These are phyloP conservation scores for Xenopus tropicalis DNA, from an alignment of 2,113 vertebrate species.

Conservation along the genomic window DNA sequence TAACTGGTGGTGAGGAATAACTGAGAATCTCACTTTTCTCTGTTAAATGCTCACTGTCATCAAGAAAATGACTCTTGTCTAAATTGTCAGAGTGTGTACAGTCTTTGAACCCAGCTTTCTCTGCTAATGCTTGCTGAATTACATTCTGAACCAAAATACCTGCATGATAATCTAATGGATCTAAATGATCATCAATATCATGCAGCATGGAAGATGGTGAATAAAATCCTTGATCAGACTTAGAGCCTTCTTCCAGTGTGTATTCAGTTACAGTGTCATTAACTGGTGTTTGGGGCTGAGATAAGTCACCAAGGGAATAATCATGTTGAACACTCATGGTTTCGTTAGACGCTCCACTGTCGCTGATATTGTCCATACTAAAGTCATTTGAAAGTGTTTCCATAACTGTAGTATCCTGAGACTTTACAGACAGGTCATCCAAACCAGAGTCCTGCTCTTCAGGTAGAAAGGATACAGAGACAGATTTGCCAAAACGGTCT, in stretches of 20 bases:
- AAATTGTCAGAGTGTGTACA: conserved; percentile 33
- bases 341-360: conserved; percentile 87
- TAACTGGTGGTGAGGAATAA: conserved; percentile 16
- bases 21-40: conserved; percentile 39
- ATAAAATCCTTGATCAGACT: conserved; percentile 66
- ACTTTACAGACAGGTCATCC: conserved; percentile 87
- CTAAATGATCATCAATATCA: conserved; percentile 70
- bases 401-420: conserved; percentile 85
- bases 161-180: conserved; percentile 87
- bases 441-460: conserved; percentile 92
- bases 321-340: conserved; percentile 76
- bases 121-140: conserved; percentile 86
- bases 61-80: conserved; percentile 39
- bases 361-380: conserved; percentile 90
- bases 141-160: conserved; percentile 85
- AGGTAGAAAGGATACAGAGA: conserved; percentile 64
- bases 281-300: conserved; percentile 77
- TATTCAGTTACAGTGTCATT: conserved; percentile 73
- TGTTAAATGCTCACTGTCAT: conserved; percentile 42
- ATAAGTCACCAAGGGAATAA: conserved; percentile 72
- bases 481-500: conserved; percentile 66
- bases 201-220: conserved; percentile 55
- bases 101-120: conserved; percentile 64
- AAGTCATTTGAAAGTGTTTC: conserved; percentile 85
- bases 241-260: conserved; percentile 61